A percentile compares a stretch with the other conserved stretches of the same genome.
These are phyloP conservation scores for Drosophila eugracilis DNA, from an alignment of 1,140 invertebrate genomes.

Conservation along the genomic window DNA sequence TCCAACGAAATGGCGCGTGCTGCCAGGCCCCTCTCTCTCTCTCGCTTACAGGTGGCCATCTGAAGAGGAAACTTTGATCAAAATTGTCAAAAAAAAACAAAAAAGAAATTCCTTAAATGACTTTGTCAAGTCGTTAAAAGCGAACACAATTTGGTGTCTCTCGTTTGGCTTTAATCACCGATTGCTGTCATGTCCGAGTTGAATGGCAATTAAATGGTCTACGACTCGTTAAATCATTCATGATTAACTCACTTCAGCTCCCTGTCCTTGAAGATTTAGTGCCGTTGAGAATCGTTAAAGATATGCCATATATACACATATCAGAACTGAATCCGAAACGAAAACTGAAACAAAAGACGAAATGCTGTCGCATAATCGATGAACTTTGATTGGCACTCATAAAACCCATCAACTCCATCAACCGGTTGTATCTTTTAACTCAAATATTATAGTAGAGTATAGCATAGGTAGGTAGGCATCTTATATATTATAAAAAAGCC, in stretches of 20 bases:
- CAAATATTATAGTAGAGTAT: constrained; percentile 1
- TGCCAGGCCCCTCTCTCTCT: no score
- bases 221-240: constrained; percentile 76
- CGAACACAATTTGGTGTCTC: constrained; percentile 40
- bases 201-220: constrained; percentile 70
- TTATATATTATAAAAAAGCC: constrained; percentile 52
- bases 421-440: constrained; percentile 40
- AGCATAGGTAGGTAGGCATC: constrained; percentile 2
- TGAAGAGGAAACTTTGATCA: constrained; percentile 17
- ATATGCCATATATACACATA: constrained; percentile 43
- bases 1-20: constrained; percentile 50
- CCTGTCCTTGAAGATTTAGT: constrained; percentile 79
- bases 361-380: constrained; percentile 76
- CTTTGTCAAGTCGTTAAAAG: constrained; percentile 69
- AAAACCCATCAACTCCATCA: constrained; percentile 20
- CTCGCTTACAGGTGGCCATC: constrained; percentile 38
- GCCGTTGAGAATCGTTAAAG: constrained; percentile 69
- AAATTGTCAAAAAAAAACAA: constrained; percentile 68
- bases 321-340: constrained; percentile 3
- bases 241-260: constrained; percentile 68
- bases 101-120: constrained; percentile 56
- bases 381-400: constrained; percentile 41
- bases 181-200: constrained; percentile 54
- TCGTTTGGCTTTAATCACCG: constrained; percentile 56
- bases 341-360: constrained; percentile 26